Evolutionary conservation across 2,888 invertebrate species (phyloP).

Genomic region (Molorchus minor): DNA sequence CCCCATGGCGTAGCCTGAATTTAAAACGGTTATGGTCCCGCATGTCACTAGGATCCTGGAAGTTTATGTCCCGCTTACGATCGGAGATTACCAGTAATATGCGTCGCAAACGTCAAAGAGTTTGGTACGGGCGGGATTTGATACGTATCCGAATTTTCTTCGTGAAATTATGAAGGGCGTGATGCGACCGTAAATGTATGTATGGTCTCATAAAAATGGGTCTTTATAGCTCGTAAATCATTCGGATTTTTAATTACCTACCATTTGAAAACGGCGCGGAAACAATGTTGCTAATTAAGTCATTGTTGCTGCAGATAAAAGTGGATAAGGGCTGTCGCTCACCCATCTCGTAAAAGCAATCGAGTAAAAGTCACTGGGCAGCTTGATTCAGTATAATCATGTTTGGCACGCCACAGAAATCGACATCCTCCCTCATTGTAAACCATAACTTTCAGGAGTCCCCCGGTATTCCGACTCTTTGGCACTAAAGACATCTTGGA

Average conservation of each 20-base stretch:
- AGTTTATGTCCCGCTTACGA: conserved; percentile 43
- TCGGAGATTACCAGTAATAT: conserved; percentile 45
- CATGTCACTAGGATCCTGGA: conserved; percentile 40
- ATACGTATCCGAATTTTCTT: conserved; percentile 17
- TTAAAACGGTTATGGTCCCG: conserved; percentile 53
- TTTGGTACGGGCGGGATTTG: conserved; percentile 41
- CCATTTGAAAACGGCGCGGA: neutral
- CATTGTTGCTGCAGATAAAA: neutral
- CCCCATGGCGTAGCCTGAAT: conserved; percentile 45
- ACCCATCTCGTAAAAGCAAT: no score
- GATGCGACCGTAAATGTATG: neutral
- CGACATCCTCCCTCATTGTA: no score
- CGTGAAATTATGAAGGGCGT: conserved; percentile 8
- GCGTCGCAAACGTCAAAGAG: conserved; percentile 42
- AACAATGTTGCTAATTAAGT: neutral
- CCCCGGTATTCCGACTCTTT: no score
- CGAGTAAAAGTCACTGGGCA: no score
- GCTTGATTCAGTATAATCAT: no score
- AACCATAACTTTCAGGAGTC: no score
- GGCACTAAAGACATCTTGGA: no score
- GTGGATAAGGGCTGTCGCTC: no score
- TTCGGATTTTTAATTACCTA: neutral
- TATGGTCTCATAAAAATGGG: neutral
- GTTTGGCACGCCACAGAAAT: no score
- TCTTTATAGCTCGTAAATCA: conserved; percentile 9